Percentiles rank a stretch among this genome's conserved stretches.
Evolutionary conservation across 2,888 invertebrate species (phyloP).

Genomic region (Ormia ochracea): DNA sequence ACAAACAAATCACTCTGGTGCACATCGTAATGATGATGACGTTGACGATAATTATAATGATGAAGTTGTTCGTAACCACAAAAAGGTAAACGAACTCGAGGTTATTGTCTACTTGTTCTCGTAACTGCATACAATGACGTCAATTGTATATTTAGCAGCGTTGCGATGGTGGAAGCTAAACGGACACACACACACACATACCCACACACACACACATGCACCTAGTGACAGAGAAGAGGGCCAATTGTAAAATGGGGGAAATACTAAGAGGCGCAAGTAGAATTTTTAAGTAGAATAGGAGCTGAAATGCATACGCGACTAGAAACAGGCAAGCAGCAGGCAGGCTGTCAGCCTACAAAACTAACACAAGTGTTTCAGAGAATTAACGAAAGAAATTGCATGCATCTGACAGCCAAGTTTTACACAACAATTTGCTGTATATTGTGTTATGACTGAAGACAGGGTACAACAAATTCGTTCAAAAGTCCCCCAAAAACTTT

Average conservation of each 20-base stretch:
- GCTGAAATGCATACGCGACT: slow-evolving; percentile 20
- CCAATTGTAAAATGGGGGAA: not conserved
- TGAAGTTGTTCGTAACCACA: slow-evolving; percentile 49
- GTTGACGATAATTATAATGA: not conserved
- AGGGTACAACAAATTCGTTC: not conserved
- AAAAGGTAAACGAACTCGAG: slow-evolving; percentile 62
- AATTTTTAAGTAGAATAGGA: not conserved
- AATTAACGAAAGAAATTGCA: not conserved
- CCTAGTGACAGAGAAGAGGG: not conserved
- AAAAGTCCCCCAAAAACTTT: not conserved
- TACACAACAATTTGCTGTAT: not conserved
- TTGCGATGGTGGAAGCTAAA: not conserved
- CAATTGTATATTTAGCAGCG: slow-evolving; percentile 46
- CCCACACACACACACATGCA: not conserved
- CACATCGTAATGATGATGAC: slow-evolving; percentile 12
- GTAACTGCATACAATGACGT: slow-evolving; percentile 57
- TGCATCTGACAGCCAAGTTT: not conserved
- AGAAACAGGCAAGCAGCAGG: not conserved
- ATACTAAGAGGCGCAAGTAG: not conserved
- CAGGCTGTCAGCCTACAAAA: not conserved
- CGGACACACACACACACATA: not conserved
- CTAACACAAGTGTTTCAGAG: not conserved
- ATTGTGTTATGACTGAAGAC: not conserved
- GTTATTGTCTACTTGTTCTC: slow-evolving; percentile 62
- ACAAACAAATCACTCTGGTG: slow-evolving; percentile 24